phyloP scores from a whole-genome alignment of 1,140 invertebrate genomes.

The Stegodyphus dumicola region DNA sequence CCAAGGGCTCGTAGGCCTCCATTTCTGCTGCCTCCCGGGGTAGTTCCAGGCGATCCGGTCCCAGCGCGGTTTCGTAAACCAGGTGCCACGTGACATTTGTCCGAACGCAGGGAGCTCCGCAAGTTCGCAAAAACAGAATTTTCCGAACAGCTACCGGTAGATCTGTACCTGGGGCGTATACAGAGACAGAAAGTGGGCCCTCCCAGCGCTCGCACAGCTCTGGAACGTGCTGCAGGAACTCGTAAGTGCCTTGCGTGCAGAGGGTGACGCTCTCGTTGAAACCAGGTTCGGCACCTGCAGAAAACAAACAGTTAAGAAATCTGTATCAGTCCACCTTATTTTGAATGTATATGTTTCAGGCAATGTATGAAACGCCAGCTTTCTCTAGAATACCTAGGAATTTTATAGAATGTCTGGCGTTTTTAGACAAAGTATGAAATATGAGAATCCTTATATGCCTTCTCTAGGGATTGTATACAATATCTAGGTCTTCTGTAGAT shows the following conservation, averaged over 20 bases:
- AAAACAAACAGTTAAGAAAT: background rate
- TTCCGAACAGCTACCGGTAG: conserved; percentile 74
- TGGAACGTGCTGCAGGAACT: conserved; percentile 87
- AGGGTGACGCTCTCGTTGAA: conserved; percentile 85
- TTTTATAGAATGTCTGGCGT: too few species aligned
- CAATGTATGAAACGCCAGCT: too few species aligned
- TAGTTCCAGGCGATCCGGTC: conserved; percentile 9
- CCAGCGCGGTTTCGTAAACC: conserved; percentile 61
- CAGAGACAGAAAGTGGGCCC: conserved; percentile 79
- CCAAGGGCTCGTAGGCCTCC: conserved; percentile 16
- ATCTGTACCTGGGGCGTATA: conserved; percentile 81
- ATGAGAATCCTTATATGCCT: too few species aligned
- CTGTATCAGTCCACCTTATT: background rate
- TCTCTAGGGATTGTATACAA: too few species aligned
- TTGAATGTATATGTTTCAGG: too few species aligned
- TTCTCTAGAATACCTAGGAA: too few species aligned
- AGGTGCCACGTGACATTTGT: conserved; percentile 64
- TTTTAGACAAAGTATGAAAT: too few species aligned
- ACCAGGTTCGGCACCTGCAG: background rate
- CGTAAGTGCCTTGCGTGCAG: conserved; percentile 87
- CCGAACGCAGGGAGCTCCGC: conserved; percentile 60
- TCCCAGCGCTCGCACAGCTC: conserved; percentile 81
- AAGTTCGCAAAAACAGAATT: conserved; percentile 74
- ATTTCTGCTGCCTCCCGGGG: conserved; percentile 23
- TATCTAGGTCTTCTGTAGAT: too few species aligned